Evolutionary conservation across 1,140 invertebrate species (phyloP), one percentile per base, ranked within the genome.

Genomic region (Panulirus ornatus): DNA sequence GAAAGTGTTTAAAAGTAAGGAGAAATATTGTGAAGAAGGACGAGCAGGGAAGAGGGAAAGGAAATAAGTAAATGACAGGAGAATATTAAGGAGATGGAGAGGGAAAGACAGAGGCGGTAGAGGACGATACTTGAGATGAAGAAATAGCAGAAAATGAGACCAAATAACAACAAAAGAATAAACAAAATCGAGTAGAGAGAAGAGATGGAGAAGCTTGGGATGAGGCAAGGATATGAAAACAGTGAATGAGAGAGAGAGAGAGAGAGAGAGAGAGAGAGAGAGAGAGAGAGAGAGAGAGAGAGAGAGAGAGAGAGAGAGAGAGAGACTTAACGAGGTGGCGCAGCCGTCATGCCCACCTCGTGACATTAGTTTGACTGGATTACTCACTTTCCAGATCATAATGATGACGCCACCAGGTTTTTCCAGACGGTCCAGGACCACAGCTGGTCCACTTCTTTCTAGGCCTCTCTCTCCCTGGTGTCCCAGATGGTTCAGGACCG

Each of bases 251-350:
- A 58, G 44, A 47, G n/a, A 63, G 58, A 30, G 58, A 27, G 58
- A 63, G n/a, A 30, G 58, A 63, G 58, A 63, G 58, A 54, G 58
- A 63, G 58, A 27, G 58, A 63, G 58, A 27, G 51, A 54, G 51
- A 54, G 51, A 54, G 51, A 54, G 44, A 14, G 14, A 14, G 14
- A 6, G 58, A 27, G 58, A n/a, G 58, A 63, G 58, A 27, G 58
- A 27, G 58, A 63, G 22, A 27, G 58, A 63, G n/a, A 27, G 58
- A 27, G 58, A 63, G n/a, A 66, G 58, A 66, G 58, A 27, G 58
- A 5, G n/a, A 30, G n/a, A 11, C n/a, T n/a, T n/a, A 19, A 66
- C 14, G 58, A 66, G 58, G 22, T 22, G n/a, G 19, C 11, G 11
- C 54, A 58, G 22, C 54, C n/a, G n/a, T n/a, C n/a, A n/a, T n/a